Evolutionary conservation across 2,888 invertebrate genomes (phyloP).

Genomic region (Spicauda simplicius): DNA sequence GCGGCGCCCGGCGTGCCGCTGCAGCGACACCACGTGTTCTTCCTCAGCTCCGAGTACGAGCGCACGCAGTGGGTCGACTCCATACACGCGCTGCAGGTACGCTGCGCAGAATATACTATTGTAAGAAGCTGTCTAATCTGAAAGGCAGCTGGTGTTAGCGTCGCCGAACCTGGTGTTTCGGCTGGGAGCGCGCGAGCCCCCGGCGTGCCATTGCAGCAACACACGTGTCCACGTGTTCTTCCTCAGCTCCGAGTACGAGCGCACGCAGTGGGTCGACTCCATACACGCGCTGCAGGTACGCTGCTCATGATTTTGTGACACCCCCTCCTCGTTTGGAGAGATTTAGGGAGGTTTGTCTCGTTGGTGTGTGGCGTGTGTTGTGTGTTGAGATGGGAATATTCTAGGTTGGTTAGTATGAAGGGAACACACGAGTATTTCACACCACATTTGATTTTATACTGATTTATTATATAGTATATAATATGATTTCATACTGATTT

Average conservation of each 20-base stretch:
- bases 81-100: constrained; percentile 92
- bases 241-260: constrained; percentile 96
- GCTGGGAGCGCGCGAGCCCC: constrained; percentile 88
- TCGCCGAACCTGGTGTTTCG: constrained; percentile 95
- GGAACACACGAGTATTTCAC: no score
- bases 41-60: constrained; percentile 97
- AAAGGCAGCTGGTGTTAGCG: constrained; percentile 95
- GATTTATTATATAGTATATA: no score
- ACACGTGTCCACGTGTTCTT: constrained; percentile 94
- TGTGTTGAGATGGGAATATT: no score
- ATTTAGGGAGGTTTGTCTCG: no score
- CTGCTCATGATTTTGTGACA: no score
- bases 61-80: constrained; percentile 97
- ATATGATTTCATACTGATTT: no score
- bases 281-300: constrained; percentile 91
- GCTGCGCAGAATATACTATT: no score
- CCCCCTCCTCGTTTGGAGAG: no score
- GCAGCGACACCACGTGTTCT: constrained; percentile 91
- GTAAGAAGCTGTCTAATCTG: constrained; percentile 95
- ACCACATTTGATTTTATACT: no score
- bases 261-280: constrained; percentile 97
- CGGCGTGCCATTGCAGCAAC: constrained; percentile 82
- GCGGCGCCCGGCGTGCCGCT: constrained; percentile 78
- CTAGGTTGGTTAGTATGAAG: no score
- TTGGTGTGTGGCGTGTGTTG: no score